Evolutionary conservation across 1,140 invertebrate genomes (phyloP).

Genomic region (Magallana gigas): DNA sequence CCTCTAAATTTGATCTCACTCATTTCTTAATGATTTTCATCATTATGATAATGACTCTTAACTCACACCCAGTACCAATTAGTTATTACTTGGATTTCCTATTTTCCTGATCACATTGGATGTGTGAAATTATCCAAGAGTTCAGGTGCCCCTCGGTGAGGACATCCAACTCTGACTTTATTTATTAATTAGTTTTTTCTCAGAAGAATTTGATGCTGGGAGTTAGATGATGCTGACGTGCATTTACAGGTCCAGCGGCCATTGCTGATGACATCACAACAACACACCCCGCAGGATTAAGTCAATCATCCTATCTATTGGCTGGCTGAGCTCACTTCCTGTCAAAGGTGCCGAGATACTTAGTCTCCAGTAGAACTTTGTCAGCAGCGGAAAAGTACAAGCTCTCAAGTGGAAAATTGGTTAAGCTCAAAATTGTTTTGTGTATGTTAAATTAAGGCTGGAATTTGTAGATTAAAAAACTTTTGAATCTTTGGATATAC

Average conservation of each 20-base stretch:
- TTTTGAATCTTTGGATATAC: no score
- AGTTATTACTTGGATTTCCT: no score
- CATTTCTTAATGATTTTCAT: no score
- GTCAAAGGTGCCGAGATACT: background rate
- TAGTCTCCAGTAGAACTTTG: background rate
- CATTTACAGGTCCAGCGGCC: background rate
- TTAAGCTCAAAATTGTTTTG: background rate
- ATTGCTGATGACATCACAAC: background rate
- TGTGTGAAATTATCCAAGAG: no score
- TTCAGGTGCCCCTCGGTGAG: background rate
- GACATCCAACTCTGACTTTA: background rate
- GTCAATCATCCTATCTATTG: conserved; percentile 25
- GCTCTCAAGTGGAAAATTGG: conserved; percentile 24
- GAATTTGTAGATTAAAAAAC: no score
- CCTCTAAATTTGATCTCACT: no score
- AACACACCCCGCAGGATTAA: background rate
- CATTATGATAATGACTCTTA: no score
- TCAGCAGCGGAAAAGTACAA: conserved; percentile 5
- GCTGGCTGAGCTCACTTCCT: conserved; percentile 2
- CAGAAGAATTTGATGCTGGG: no score
- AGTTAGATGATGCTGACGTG: background rate
- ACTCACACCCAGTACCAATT: no score
- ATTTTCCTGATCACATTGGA: no score
- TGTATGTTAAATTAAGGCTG: no score
- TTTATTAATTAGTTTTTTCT: background rate